A percentile compares a stretch with the other conserved stretches of the same genome.
phyloP scores from a whole-genome alignment of 2,113 vertebrate species.

The Vimba vimba region DNA sequence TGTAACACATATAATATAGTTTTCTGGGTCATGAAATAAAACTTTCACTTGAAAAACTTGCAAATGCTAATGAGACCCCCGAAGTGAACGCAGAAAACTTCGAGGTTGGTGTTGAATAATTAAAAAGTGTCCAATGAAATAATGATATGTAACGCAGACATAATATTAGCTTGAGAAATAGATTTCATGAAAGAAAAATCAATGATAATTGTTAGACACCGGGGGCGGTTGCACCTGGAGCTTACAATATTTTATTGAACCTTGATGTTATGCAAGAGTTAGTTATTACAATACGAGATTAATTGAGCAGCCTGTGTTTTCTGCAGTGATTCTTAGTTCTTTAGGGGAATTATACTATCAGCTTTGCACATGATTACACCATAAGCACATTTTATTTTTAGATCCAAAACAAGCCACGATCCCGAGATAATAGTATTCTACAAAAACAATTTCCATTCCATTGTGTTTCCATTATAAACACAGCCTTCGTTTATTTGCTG shows the following conservation, averaged over 20 bases:
- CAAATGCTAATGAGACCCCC: conserved; percentile 77
- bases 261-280: conserved; percentile 26
- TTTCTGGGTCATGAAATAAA: conserved; percentile 79
- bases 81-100: conserved; percentile 66
- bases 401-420: conserved; percentile 20
- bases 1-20: conserved; percentile 68
- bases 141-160: conserved; percentile 49
- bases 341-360: conserved; percentile 31
- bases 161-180: conserved; percentile 58
- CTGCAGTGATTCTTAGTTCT: conserved; percentile 26
- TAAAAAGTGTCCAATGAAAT: conserved; percentile 51
- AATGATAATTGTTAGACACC: conserved; percentile 34
- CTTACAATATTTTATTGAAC: conserved; percentile 33
- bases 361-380: conserved; percentile 23
- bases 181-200: conserved; percentile 52
- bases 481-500: conserved; percentile 20
- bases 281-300: conserved; percentile 17
- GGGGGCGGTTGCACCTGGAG: conserved; percentile 32
- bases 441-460: conserved; percentile 30
- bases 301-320: conserved; percentile 20
- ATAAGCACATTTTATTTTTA: conserved; percentile 36
- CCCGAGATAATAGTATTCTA: conserved; percentile 32
- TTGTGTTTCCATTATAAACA: conserved; percentile 35
- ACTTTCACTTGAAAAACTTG: conserved; percentile 64
- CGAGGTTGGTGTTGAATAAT: conserved; percentile 55